Base-by-base conservation (phyloP, 2,888 invertebrate species). In the Pseudanteris insignis region DNA sequence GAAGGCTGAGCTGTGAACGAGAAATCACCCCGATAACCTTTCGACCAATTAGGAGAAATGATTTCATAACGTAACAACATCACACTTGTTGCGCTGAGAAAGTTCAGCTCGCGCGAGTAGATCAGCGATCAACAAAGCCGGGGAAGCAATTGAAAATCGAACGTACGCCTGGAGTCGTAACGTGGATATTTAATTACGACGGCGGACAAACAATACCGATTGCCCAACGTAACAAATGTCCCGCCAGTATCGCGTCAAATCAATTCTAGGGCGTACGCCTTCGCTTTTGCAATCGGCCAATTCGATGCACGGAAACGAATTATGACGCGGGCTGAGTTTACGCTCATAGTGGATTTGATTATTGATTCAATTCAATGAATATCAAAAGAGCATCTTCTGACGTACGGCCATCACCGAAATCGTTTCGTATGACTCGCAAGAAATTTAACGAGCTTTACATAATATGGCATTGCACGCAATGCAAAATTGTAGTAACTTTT, bases 71-170 rank as follows among this genome's bases (percentile, higher is more conserved):
- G 48, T 30, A 57, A 28, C 29, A 34, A 47, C 43, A 47, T 44
- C 58, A 44, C 58, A 58, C 51, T 51, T 58, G 58, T 46, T 40
- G 50, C 44, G 44, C 48, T 58, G 50, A 58, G 58, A 58, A 58
- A 58, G 58, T 58, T 57, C 43, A 57, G 37, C 34, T 15, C 25
- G 15, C 32, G 44, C 33, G 30, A 29, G 18, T 21, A 33, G 55
- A 55, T 29, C 41, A 11, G 33, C 28, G 50, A 51, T 43, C 36
- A 26, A 38, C 38, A 43, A 25, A 44, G 41, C 34, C 7, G 13
- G 18, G 18, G 26, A 37, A 44, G 58, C 37, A 50, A 58, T 58
- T 58, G 58, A 58, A 58, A 55, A 40, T 10, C 11, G 54, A 44
- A 50, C 43, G 37, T 29, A 34, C 58, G 43, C 50, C 38, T 30